These are phyloP conservation scores for Calyptommatus sinebrachiatus DNA, from an alignment of 2,113 vertebrate genomes.

Conservation along the genomic window DNA sequence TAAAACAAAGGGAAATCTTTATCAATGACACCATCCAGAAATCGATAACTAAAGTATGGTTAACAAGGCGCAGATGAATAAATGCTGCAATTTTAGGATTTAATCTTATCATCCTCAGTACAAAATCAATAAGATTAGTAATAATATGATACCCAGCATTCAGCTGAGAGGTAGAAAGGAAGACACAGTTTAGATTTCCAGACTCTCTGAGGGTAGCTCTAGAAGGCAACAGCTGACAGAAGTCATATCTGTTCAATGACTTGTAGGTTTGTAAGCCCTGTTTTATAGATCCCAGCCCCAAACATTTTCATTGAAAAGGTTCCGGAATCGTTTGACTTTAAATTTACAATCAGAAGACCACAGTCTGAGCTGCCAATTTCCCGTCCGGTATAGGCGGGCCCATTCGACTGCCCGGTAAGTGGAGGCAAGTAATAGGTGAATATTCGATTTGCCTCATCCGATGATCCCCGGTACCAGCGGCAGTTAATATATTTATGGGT, in stretches of 20 bases:
- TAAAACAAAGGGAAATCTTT: too few species aligned
- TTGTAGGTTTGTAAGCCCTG: neutral
- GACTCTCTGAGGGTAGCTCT: neutral
- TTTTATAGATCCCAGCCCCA: fast-evolving
- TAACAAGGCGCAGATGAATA: neutral
- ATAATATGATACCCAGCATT: neutral
- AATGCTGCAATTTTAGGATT: neutral
- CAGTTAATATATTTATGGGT: neutral
- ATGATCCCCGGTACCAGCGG: neutral
- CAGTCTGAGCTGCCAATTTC: neutral
- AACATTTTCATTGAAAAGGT: neutral
- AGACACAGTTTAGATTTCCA: neutral
- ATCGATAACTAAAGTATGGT: neutral
- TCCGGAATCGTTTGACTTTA: neutral
- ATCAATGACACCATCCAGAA: too few species aligned
- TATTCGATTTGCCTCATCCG: neutral
- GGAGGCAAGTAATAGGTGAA: neutral
- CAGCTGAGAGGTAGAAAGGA: neutral
- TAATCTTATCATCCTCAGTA: neutral
- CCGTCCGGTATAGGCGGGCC: neutral
- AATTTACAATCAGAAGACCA: neutral
- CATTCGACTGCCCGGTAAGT: neutral
- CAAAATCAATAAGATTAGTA: neutral
- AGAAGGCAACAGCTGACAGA: neutral
- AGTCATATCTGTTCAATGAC: neutral